Conservation (phyloP, 2,113 vertebrate genomes). For the Ceratotherium simum region DNA sequence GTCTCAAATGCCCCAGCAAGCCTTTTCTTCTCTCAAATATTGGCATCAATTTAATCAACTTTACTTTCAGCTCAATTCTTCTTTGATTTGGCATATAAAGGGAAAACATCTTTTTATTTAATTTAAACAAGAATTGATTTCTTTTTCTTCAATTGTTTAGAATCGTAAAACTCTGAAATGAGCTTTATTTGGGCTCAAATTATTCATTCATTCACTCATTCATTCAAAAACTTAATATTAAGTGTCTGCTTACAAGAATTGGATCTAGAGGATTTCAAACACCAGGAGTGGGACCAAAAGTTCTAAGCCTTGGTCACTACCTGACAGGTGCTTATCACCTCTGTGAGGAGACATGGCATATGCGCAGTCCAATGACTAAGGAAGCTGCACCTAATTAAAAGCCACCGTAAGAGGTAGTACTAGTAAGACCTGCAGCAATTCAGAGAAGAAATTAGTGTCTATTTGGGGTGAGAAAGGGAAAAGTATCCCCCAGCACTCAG, state of each 20-base stretch:
- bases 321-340: neutral
- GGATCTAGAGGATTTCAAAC: slow-evolving; percentile 4
- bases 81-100: slow-evolving; percentile 58
- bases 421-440: neutral
- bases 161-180: slow-evolving; percentile 2
- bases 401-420: neutral
- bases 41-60: slow-evolving; percentile 64
- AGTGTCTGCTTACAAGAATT: neutral
- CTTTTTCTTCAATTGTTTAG: slow-evolving; percentile 31
- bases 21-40: slow-evolving; percentile 61
- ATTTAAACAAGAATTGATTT: slow-evolving; percentile 65
- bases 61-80: slow-evolving; percentile 64
- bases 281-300: neutral
- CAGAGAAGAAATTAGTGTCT: neutral
- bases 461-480: neutral
- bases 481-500: neutral
- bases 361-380: neutral
- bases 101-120: slow-evolving; percentile 68
- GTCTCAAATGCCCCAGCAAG: slow-evolving; percentile 26
- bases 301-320: neutral
- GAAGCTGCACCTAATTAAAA: neutral
- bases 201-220: slow-evolving; percentile 32
- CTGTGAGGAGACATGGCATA: neutral
- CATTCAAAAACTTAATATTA: slow-evolving; percentile 33
- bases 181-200: slow-evolving; percentile 30